Percentiles rank a stretch among this genome's conserved stretches.
These are phyloP conservation scores for Psittacus erithacus DNA, from an alignment of 2,113 vertebrate genomes.

Conservation along the genomic window DNA sequence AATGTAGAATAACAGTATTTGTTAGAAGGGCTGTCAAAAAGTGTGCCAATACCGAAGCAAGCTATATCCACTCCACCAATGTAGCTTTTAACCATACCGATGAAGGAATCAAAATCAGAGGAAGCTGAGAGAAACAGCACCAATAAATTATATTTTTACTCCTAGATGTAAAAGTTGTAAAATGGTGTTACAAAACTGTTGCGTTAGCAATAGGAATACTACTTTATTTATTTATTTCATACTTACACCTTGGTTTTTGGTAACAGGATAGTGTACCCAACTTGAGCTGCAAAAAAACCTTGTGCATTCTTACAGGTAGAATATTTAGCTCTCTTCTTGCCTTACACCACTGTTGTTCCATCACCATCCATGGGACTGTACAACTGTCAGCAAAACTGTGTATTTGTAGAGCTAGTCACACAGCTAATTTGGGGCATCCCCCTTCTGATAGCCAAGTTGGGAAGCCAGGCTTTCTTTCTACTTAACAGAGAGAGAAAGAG, in stretches of 20 bases:
- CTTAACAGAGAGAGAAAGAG: neutral
- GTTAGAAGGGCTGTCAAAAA: neutral
- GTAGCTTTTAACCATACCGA: neutral
- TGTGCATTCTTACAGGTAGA: neutral
- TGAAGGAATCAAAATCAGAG: neutral
- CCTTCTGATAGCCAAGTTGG: neutral
- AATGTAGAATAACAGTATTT: neutral
- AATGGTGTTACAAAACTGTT: neutral
- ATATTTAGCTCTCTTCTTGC: neutral
- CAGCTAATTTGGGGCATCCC: neutral
- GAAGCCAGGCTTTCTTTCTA: neutral
- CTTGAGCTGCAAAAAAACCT: neutral
- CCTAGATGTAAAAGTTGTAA: neutral
- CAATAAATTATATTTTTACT: neutral
- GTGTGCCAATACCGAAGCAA: neutral
- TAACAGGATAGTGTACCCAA: neutral
- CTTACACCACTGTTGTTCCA: neutral
- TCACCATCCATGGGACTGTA: neutral
- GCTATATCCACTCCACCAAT: neutral
- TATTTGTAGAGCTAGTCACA: neutral
- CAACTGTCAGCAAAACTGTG: neutral
- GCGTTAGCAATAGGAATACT: neutral
- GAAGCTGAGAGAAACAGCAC: neutral
- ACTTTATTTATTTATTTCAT: neutral
- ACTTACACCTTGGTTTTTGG: neutral